A percentile compares a stretch with the other conserved stretches of the same genome.
Conservation (phyloP, 2,888 invertebrate genomes). For the Apamea sordens region DNA sequence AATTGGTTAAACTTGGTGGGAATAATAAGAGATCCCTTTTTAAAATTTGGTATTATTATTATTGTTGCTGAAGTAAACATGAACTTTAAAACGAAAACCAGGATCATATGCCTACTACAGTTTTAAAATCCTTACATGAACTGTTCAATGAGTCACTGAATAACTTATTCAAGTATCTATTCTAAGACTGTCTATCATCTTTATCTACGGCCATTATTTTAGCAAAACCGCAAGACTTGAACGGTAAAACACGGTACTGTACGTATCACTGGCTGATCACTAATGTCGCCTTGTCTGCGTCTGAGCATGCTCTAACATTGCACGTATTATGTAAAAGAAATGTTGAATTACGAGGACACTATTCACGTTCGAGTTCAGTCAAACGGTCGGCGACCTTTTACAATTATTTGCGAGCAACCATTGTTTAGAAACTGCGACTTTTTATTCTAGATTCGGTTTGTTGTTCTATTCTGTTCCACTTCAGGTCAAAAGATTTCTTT, state of each 20-base stretch:
- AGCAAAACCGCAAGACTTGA: constrained; percentile 36
- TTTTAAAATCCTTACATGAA: constrained; percentile 19
- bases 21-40: too few relatives aligned
- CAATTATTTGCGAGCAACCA: constrained; percentile 71
- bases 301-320: constrained; percentile 51
- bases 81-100: too few relatives aligned
- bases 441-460: constrained; percentile 1
- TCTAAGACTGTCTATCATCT: constrained; percentile 47
- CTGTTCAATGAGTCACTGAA: constrained; percentile 10
- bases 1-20: too few relatives aligned
- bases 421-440: constrained; percentile 68
- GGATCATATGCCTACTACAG: neutral
- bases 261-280: constrained; percentile 49
- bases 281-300: constrained; percentile 35
- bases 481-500: neutral
- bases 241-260: constrained; percentile 52
- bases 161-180: constrained; percentile 22
- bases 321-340: constrained; percentile 73
- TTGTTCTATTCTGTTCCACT: neutral
- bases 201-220: constrained; percentile 53
- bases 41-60: too few relatives aligned
- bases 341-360: constrained; percentile 73
- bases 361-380: constrained; percentile 65
- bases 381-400: constrained; percentile 79
- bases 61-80: too few relatives aligned